A percentile compares a stretch with the other conserved stretches of the same genome.
Conservation (phyloP, 2,113 vertebrate genomes). For the Oxygymnocypris stewartii region DNA sequence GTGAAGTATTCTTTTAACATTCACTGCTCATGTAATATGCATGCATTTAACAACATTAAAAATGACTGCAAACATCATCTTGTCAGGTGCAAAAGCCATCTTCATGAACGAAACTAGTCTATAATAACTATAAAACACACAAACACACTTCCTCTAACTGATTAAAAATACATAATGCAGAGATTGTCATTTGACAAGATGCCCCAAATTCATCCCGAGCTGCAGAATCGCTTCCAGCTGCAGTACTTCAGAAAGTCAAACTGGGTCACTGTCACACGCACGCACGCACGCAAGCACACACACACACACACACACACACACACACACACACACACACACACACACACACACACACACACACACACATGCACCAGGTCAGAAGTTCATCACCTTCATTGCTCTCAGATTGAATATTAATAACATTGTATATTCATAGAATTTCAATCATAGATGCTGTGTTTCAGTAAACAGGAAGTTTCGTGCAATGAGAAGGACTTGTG, state of each 20-base stretch:
- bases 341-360: not conserved
- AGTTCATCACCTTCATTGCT: not conserved
- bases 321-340: not conserved
- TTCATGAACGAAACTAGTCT: not conserved
- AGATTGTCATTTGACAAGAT: constrained; percentile 65
- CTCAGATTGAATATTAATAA: not conserved
- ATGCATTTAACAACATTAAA: too few species aligned
- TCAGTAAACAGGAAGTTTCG: not conserved
- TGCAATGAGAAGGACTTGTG: not conserved
- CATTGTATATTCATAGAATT: not conserved
- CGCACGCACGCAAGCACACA: too few species aligned
- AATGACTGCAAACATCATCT: not conserved
- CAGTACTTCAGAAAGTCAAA: constrained; percentile 65
- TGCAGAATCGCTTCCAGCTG: constrained; percentile 65
- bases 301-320: too few species aligned
- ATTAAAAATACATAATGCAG: constrained; percentile 72
- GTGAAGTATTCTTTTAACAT: too few species aligned
- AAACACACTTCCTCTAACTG: constrained; percentile 45
- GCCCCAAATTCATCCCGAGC: constrained; percentile 68
- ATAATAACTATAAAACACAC: not conserved
- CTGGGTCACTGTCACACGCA: constrained; percentile 60
- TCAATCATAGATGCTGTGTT: not conserved
- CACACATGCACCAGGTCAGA: not conserved
- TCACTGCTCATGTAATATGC: too few species aligned
- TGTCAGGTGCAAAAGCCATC: not conserved